Conservation (phyloP, 2,113 vertebrate species). For the Coracopsis vasa region DNA sequence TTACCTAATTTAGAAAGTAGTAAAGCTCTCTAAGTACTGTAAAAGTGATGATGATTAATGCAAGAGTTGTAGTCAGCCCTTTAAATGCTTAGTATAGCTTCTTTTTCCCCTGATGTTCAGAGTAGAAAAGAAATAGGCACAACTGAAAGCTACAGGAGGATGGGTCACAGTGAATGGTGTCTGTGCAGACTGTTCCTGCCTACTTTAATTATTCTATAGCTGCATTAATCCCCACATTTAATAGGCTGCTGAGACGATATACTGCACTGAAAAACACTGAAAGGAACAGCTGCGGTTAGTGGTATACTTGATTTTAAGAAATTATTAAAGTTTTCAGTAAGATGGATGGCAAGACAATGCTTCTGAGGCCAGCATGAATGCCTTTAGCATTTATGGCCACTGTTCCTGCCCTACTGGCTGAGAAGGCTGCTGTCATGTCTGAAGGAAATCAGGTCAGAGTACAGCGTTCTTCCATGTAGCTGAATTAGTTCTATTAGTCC, state of each 20-base stretch:
- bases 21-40: slow-evolving; percentile 39
- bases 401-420: not conserved
- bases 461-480: not conserved
- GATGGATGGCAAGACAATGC: not conserved
- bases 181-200: not conserved
- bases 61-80: slow-evolving; percentile 13
- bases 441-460: not conserved
- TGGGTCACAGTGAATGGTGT: not conserved
- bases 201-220: not conserved
- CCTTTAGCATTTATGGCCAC: not conserved
- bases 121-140: not conserved
- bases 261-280: not conserved
- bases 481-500: not conserved
- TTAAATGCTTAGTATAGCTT: not conserved
- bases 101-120: not conserved
- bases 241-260: not conserved
- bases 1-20: slow-evolving; percentile 45
- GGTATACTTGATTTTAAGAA: not conserved
- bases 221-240: not conserved
- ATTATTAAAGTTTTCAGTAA: not conserved
- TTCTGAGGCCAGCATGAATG: not conserved
- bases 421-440: not conserved
- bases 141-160: not conserved
- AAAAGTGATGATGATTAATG: slow-evolving; percentile 48
- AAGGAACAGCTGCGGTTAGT: not conserved